Conservation (phyloP, 2,888 invertebrate genomes). For the Mamestra brassicae region DNA sequence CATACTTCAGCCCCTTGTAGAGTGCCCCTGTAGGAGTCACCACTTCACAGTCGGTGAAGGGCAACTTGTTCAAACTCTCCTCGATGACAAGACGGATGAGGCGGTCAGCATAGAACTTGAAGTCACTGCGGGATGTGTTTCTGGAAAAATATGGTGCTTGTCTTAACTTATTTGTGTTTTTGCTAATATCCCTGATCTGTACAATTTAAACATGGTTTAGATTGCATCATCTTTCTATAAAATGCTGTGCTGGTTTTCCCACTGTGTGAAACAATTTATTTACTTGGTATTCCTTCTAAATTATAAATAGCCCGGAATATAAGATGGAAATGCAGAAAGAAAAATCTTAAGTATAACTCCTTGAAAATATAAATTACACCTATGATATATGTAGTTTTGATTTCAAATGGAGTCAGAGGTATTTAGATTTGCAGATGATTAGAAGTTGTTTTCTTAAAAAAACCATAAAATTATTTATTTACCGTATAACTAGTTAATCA, state of each 20-base stretch:
- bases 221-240: no score
- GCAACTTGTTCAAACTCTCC: constrained; percentile 98
- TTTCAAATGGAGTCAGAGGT: background rate
- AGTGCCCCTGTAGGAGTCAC: constrained; percentile 97
- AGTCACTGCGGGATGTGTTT: constrained; percentile 97
- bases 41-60: constrained; percentile 97
- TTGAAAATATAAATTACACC: background rate
- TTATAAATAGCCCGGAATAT: background rate
- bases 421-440: no score
- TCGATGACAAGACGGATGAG: constrained; percentile 99
- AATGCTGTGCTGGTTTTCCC: no score
- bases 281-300: no score
- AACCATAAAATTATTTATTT: background rate
- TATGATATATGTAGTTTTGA: no score
- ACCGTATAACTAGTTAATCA: background rate
- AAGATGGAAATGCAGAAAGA: background rate
- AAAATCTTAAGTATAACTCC: background rate
- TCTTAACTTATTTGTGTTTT: no score
- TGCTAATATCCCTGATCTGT: no score
- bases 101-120: constrained; percentile 99
- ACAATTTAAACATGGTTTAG: no score
- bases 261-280: no score
- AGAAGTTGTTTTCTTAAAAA: background rate
- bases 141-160: constrained; percentile 88
- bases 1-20: constrained; percentile 98